Percentiles rank a stretch among this genome's conserved stretches.
These are phyloP conservation scores for Crotophaga sulcirostris DNA, from an alignment of 2,113 vertebrate genomes.

Conservation along the genomic window DNA sequence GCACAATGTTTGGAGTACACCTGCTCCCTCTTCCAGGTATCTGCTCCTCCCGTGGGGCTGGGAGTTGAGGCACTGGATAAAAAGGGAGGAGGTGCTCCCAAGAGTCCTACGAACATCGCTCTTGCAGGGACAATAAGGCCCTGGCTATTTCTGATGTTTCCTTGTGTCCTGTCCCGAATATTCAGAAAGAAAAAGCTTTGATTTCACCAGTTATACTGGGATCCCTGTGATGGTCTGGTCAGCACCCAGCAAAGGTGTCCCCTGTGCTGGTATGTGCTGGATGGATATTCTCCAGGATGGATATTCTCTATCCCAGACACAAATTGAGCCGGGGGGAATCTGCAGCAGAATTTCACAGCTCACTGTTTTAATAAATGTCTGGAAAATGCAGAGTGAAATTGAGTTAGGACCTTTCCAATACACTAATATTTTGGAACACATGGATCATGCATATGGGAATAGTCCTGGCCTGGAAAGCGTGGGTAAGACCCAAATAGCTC, in stretches of 20 bases:
- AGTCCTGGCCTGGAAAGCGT: background rate
- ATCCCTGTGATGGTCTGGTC: accelerated
- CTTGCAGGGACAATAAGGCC: background rate
- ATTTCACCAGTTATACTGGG: background rate
- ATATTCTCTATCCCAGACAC: background rate
- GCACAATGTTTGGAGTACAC: too few relatives aligned
- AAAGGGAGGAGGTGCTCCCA: background rate
- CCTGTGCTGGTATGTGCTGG: accelerated
- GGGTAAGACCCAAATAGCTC: background rate
- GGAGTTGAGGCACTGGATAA: accelerated
- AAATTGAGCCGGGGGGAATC: background rate
- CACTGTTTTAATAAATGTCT: constrained; percentile 12
- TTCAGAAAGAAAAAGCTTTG: background rate
- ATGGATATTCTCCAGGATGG: background rate
- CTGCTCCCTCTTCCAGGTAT: background rate
- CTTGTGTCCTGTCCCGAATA: background rate
- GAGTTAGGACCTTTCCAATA: background rate
- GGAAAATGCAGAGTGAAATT: background rate
- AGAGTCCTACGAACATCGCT: background rate
- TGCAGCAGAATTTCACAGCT: constrained; percentile 16
- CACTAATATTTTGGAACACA: constrained; percentile 20
- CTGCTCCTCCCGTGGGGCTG: background rate
- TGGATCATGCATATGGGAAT: background rate
- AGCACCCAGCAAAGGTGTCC: background rate
- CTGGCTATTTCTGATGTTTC: background rate